Evolutionary conservation across 2,797 vertebrate species (phyloP).

Genomic region (Balearica regulorum): DNA sequence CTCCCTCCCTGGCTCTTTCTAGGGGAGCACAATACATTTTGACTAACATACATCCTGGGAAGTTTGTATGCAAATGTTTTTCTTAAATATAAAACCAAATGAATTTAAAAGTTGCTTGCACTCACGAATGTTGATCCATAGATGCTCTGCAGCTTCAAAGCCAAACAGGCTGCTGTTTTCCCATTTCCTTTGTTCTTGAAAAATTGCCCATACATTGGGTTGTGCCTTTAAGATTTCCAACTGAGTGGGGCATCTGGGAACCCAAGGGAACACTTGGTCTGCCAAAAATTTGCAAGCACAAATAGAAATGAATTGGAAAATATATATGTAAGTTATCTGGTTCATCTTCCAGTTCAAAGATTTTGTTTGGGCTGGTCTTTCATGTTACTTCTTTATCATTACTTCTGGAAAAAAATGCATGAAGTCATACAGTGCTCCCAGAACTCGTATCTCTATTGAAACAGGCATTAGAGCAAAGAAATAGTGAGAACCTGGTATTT

Average conservation of each 20-base stretch:
- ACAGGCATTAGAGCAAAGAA: conserved; percentile 36
- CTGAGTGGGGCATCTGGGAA: conserved; percentile 10
- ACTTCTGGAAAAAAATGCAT: conserved; percentile 2
- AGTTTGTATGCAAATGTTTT: not conserved
- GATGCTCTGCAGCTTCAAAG: not conserved
- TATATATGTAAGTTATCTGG: conserved; percentile 7
- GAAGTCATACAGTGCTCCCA: conserved; percentile 45
- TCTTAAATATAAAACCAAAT: not conserved
- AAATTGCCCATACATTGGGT: not conserved
- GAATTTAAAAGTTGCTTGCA: not conserved
- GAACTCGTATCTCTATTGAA: conserved; percentile 41
- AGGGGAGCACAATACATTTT: not conserved
- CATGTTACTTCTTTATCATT: conserved; percentile 51
- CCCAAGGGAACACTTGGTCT: not conserved
- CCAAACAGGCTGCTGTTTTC: not conserved
- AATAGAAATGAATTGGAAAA: conserved; percentile 31
- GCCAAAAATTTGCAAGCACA: conserved; percentile 10
- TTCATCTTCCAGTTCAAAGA: conserved; percentile 43
- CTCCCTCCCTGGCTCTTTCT: not conserved
- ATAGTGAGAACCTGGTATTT: conserved; percentile 41
- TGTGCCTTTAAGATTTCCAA: conserved; percentile 11
- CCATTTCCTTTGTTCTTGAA: not conserved
- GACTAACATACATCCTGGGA: not conserved
- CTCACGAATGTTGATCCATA: not conserved
- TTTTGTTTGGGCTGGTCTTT: conserved; percentile 44